A percentile compares a stretch with the other conserved stretches of the same genome.
Evolutionary conservation across 1,140 invertebrate species (phyloP).

Genomic region (Zaprionus camerounensis): DNA sequence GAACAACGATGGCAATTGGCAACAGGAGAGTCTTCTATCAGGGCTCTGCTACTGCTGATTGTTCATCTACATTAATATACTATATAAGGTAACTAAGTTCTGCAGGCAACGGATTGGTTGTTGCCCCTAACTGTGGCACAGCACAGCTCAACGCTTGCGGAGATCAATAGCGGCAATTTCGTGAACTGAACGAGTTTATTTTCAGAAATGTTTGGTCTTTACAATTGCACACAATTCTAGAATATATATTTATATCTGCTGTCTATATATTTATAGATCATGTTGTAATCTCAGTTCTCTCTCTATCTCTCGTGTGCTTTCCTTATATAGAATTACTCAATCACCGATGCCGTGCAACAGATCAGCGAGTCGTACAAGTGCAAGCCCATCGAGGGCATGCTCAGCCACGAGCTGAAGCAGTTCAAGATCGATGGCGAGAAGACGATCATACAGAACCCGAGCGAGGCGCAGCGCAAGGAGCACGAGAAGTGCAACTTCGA

Average conservation of each 20-base stretch:
- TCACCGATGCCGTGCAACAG: slow-evolving; percentile 97
- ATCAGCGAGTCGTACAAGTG: slow-evolving; percentile 96
- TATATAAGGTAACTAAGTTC: neutral
- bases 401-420: slow-evolving; percentile 98
- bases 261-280: slow-evolving; percentile 1
- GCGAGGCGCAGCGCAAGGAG: slow-evolving; percentile 98
- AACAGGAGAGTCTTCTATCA: slow-evolving; percentile 13
- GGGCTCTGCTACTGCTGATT: slow-evolving; percentile 20
- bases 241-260: neutral
- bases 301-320: neutral
- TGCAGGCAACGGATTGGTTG: slow-evolving; percentile 67
- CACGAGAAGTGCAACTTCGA: slow-evolving; percentile 99
- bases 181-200: slow-evolving; percentile 72
- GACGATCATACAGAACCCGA: slow-evolving; percentile 99
- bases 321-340: slow-evolving; percentile 91
- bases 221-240: slow-evolving; percentile 63
- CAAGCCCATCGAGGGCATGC: slow-evolving; percentile 99
- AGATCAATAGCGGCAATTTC: slow-evolving; percentile 64
- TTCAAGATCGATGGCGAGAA: slow-evolving; percentile 99
- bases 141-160: slow-evolving; percentile 54
- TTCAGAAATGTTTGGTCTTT: slow-evolving; percentile 74
- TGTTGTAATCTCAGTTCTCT: slow-evolving; percentile 3
- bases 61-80: slow-evolving; percentile 8
- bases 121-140: slow-evolving; percentile 42
- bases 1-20: slow-evolving; percentile 37